Evolutionary conservation across 2,888 invertebrate species (phyloP), one percentile per base, ranked within the genome.

Genomic region (Neoaliturus tenellus): DNA sequence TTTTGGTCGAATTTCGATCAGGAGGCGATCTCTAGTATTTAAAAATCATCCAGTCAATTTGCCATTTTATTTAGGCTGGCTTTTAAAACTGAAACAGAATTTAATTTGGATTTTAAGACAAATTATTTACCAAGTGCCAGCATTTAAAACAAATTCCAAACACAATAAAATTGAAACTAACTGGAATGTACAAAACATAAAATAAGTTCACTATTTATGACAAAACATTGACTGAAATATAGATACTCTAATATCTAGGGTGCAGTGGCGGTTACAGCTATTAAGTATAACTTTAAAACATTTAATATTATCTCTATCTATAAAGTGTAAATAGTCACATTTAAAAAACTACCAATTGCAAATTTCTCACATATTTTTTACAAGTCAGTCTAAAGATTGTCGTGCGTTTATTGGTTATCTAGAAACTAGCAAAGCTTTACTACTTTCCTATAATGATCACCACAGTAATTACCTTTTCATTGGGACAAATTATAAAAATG

Each of bases 201-300:
- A 48, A 17, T n/a, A 17, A 51, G 6, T 51, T 51, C 23, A 23
- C 51, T 51, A 10, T n/a, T n/a, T n/a, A n/a, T n/a, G 5, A 23
- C n/a, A 51, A 23, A 62, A 62, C 62, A 62, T 62, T 62, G 14
- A 62, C 20, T 20, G 55, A 55, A 55, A 23, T 62, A 28, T 14
- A 28, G 31, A 31, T 62, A 62, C 62, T 12, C 31, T 28, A 62
- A 28, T 14, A 62, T 14, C 28, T 62, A 62, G 62, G 62, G 62
- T 62, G 62, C 62, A 62, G 62, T 62, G 62, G 62, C 62, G 14
- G 31, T 25, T 62, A 62, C 31, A 31, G 6, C 62, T 62, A 62
- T 62, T 28, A 14, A 62, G 62, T 62, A 62, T 14, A 62, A 28
- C 1, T 62, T 28, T 25, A 8, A 62, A 55, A 55, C 55, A 55